Conservation (phyloP, 2,797 vertebrate genomes). For the Rallus crepitans region DNA sequence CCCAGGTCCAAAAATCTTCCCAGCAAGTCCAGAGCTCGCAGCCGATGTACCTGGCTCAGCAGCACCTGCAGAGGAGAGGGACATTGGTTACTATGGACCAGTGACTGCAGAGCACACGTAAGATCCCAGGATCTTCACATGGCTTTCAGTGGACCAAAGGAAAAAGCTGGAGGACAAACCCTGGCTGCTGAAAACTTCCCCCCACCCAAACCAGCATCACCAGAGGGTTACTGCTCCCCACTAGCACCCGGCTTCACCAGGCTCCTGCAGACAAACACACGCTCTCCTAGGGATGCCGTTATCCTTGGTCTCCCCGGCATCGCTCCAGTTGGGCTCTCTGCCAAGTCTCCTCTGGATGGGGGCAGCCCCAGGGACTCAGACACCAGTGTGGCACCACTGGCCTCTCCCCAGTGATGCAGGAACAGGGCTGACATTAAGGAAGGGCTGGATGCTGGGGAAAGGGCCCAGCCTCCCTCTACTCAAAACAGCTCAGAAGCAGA, state of each 20-base stretch:
- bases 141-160: accelerated
- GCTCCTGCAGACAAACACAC: accelerated
- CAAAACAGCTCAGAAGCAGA: neutral
- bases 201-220: neutral
- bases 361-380: neutral
- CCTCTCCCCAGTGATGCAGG: neutral
- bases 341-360: neutral
- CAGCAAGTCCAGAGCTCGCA: constrained; percentile 92
- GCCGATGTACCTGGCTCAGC: constrained; percentile 95
- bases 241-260: accelerated
- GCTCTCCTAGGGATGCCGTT: neutral
- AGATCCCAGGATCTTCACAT: accelerated
- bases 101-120: no score
- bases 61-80: constrained; percentile 85
- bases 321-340: neutral
- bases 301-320: accelerated
- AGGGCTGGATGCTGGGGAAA: neutral
- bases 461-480: neutral
- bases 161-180: neutral
- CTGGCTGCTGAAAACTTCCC: neutral
- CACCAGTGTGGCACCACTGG: neutral
- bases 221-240: neutral
- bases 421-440: neutral
- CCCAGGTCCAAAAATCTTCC: constrained; percentile 97
- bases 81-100: neutral